A percentile compares a stretch with the other conserved stretches of the same genome.
phyloP scores from a whole-genome alignment of 2,888 invertebrate species.

The Mamestra brassicae region DNA sequence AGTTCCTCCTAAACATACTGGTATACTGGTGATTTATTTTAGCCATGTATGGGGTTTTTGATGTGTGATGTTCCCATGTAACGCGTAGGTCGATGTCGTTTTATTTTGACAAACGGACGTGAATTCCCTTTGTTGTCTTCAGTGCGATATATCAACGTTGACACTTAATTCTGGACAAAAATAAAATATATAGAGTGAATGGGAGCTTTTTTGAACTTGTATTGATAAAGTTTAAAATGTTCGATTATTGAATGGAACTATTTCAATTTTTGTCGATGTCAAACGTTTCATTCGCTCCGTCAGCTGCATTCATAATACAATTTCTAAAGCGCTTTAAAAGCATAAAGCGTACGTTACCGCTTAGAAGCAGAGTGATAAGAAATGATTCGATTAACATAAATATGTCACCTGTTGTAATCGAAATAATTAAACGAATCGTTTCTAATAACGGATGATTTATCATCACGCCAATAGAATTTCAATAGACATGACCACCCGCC shows the following conservation, averaged over 20 bases:
- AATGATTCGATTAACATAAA: constrained; percentile 70
- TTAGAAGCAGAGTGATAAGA: constrained; percentile 40
- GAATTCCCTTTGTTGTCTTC: constrained; percentile 85
- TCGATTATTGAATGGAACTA: constrained; percentile 51
- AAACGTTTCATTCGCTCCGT: constrained; percentile 28
- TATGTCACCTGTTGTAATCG: constrained; percentile 74
- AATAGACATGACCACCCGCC: constrained; percentile 89
- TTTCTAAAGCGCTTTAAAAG: constrained; percentile 46
- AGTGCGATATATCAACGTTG: constrained; percentile 85
- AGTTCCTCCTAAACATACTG: constrained; percentile 63
- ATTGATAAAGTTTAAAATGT: constrained; percentile 70
- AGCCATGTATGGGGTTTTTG: constrained; percentile 69
- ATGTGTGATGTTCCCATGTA: constrained; percentile 79
- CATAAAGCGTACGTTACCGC: constrained; percentile 45
- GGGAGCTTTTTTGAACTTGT: constrained; percentile 70
- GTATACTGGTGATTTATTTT: constrained; percentile 71
- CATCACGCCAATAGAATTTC: constrained; percentile 87
- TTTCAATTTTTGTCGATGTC: constrained; percentile 57
- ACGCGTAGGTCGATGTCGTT: constrained; percentile 85
- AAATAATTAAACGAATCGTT: constrained; percentile 82
- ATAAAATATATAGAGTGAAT: constrained; percentile 80
- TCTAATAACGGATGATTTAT: constrained; percentile 85
- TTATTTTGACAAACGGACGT: constrained; percentile 88
- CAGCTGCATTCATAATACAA: constrained; percentile 44
- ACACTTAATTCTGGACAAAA: constrained; percentile 79